Conservation (phyloP, 2,888 invertebrate species). For the Scaptomyza tumidula region DNA sequence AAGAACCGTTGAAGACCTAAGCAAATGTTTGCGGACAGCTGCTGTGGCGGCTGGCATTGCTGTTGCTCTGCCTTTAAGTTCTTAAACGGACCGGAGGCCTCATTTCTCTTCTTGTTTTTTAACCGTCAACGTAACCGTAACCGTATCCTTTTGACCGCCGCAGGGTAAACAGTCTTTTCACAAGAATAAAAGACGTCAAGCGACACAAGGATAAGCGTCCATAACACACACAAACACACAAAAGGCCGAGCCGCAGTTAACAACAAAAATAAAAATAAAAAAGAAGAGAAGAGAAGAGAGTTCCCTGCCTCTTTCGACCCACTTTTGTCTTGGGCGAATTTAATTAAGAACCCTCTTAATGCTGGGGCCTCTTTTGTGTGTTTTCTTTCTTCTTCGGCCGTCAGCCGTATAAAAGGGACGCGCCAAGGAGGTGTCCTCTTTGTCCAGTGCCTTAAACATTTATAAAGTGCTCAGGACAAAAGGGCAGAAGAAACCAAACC, state of each 20-base stretch:
- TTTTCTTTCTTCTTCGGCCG: background rate
- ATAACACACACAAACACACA: constrained; percentile 39
- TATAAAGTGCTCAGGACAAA: constrained; percentile 33
- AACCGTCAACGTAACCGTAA: no score
- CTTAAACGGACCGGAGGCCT: constrained; percentile 27
- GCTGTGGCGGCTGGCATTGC: constrained; percentile 8
- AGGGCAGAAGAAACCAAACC: background rate
- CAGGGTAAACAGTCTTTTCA: constrained; percentile 71
- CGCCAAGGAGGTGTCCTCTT: constrained; percentile 15
- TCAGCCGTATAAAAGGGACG: constrained; percentile 40
- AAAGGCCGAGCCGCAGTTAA: constrained; percentile 3
- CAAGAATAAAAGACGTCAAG: constrained; percentile 51
- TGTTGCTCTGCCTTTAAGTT: constrained; percentile 43
- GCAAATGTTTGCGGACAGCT: constrained; percentile 67
- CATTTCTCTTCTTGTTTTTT: constrained; percentile 14
- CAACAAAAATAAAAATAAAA: no score
- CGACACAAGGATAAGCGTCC: constrained; percentile 69
- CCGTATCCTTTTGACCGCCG: constrained; percentile 70
- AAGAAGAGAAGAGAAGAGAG: constrained; percentile 9
- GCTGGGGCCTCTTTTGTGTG: constrained; percentile 51
- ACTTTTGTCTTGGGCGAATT: constrained; percentile 73
- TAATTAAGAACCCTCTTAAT: constrained; percentile 75
- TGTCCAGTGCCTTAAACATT: constrained; percentile 33
- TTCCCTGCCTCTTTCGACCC: constrained; percentile 27
- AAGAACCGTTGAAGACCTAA: constrained; percentile 49